A percentile compares a stretch with the other conserved stretches of the same genome.
These are phyloP conservation scores for Ibycter americanus DNA, from an alignment of 2,797 vertebrate species.

Conservation along the genomic window DNA sequence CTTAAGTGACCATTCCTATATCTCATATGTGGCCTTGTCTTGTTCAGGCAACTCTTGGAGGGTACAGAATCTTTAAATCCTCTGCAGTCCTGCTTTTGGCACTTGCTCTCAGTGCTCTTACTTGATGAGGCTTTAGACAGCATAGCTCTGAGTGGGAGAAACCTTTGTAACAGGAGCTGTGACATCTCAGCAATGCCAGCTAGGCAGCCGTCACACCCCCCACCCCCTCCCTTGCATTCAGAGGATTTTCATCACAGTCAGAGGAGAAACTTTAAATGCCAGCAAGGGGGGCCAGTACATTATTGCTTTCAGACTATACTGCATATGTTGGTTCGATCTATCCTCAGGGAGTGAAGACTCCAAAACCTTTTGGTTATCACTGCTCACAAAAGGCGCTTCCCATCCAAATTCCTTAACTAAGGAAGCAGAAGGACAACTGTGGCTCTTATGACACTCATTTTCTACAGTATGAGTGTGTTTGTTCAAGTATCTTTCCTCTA, in stretches of 20 bases:
- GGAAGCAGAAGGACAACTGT: background rate
- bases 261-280: conserved; percentile 19
- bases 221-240: background rate
- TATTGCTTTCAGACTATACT: conserved; percentile 22
- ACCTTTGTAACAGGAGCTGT: conserved; percentile 61
- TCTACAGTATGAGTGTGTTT: background rate
- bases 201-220: background rate
- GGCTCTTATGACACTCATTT: background rate
- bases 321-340: conserved; percentile 1
- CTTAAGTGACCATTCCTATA: background rate
- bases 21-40: background rate
- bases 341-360: background rate
- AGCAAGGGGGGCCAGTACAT: background rate
- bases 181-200: conserved; percentile 40
- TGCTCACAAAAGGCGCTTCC: background rate
- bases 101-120: background rate
- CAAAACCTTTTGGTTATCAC: background rate
- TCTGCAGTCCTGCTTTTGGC: conserved; percentile 30
- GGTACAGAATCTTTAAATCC: background rate
- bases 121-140: background rate
- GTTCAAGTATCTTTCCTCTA: background rate
- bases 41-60: background rate
- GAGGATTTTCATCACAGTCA: conserved; percentile 12
- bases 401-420: background rate
- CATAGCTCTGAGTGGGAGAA: conserved; percentile 23